Base-by-base conservation (phyloP, 1,140 invertebrate genomes). In the Bombus fervidus region DNA sequence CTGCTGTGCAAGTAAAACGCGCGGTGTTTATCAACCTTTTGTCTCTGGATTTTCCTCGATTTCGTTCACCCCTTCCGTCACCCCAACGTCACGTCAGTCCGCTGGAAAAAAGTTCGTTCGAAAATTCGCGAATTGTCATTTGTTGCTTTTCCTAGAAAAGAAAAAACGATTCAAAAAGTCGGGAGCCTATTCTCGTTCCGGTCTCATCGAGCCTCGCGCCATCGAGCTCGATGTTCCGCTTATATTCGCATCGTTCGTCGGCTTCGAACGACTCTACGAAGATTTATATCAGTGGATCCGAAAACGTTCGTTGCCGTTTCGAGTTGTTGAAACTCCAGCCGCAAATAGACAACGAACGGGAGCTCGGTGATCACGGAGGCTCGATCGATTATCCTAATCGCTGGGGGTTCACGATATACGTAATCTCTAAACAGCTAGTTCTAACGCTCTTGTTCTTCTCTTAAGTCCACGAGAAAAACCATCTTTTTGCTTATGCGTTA, bases 391-490 rank as follows among this genome's bases (percentile, higher is more conserved):
- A 72, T 72, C 34, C 68, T 81, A 81, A 53, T 62, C 69, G 37
- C 28, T 59, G 79, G 69, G 79, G 68, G 57, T 71, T 81, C 64
- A 80, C 64, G 37, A 47, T 59, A 62, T 43, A 53, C 47, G 47
- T 62, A 47, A 81, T 74, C n/a, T 31, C 71, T 82, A 75, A 82
- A 43, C 80, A 79, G 80, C 71, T 82, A 82, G 53, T 41, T 71
- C 37, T 28, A 62, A 81, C 57, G 34, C 53, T 82, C 57, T 64
- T 34, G 37, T 31, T 64, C 71, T 62, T 64, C 39, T 62, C 53
- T n/a, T 10, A 66, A 41, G 39, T 75, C 81, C 12, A 57, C 41
- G 68, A 71, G 47, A 59, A 71, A 81, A 59, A 64, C n/a, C 37
- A 75, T 2, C 9, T 34, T 66, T 66, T 64, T 5, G 28, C n/a